A percentile compares a stretch with the other conserved stretches of the same genome.
Evolutionary conservation across 2,888 invertebrate genomes (phyloP).

Genomic region (Folsomia candida): DNA sequence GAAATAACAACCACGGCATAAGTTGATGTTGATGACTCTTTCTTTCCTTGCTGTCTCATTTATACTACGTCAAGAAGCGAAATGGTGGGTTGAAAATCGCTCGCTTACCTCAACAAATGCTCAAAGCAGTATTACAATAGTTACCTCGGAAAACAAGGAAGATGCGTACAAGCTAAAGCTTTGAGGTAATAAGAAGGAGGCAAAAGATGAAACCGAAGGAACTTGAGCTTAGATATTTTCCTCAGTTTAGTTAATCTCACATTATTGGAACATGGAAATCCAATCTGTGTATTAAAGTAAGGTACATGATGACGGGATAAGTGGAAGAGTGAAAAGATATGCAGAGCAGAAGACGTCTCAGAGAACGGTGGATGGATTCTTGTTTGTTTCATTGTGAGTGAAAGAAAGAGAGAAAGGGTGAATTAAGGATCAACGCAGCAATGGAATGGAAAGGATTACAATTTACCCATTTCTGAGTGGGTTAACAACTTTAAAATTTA

Average conservation of each 20-base stretch:
- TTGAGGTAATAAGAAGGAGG: not conserved
- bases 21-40: no score
- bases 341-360: no score
- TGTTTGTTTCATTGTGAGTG: conserved; percentile 11
- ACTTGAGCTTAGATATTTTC: no score
- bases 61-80: no score
- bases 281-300: conserved; percentile 32
- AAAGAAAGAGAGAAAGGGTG: conserved; percentile 20
- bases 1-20: no score
- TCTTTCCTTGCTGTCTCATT: no score
- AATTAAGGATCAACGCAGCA: conserved; percentile 19
- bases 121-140: not conserved
- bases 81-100: not conserved
- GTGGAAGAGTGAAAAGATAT: not conserved
- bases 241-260: conserved; percentile 37
- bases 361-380: conserved; percentile 5
- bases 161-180: not conserved
- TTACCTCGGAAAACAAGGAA: not conserved
- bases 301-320: conserved; percentile 6
- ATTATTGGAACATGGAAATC: conserved; percentile 37
- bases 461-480: conserved; percentile 4
- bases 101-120: not conserved
- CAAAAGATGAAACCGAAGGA: conserved; percentile 7
- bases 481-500: not conserved
- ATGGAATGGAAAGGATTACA: conserved; percentile 12